Evolutionary conservation across 2,888 invertebrate genomes (phyloP).

Genomic region (Melanargia galathea): DNA sequence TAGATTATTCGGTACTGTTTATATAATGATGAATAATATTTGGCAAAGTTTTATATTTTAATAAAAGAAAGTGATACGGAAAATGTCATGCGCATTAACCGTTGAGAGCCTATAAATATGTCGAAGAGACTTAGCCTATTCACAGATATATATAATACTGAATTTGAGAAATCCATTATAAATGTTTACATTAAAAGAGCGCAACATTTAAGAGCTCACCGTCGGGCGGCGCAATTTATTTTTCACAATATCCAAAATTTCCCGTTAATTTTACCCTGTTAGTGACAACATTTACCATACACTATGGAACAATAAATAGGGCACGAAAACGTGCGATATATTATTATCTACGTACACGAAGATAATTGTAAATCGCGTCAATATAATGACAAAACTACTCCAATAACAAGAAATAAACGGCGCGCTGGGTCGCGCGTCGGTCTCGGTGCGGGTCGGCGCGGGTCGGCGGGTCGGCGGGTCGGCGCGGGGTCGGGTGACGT

Average conservation of each 20-base stretch:
- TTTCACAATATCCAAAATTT: conserved; percentile 35
- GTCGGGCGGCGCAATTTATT: conserved; percentile 27
- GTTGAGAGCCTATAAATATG: conserved; percentile 25
- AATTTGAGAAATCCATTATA: conserved; percentile 17
- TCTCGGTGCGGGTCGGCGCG: conserved; percentile 21
- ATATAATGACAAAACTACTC: conserved; percentile 53
- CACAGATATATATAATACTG: conserved; percentile 38
- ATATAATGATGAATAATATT: conserved; percentile 12
- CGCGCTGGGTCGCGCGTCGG: conserved; percentile 15
- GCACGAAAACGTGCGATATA: conserved; percentile 71
- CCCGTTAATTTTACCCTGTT: conserved; percentile 72
- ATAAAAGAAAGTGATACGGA: conserved; percentile 7
- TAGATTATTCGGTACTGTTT: conserved; percentile 16
- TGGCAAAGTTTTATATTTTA: conserved; percentile 16
- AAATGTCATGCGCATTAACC: conserved; percentile 16
- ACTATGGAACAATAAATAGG: conserved; percentile 61
- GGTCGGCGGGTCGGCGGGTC: conserved; percentile 24
- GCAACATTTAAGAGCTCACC: conserved; percentile 24
- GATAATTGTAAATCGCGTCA: conserved; percentile 54
- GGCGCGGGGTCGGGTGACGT: conserved; percentile 37
- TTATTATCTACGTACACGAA: conserved; percentile 51
- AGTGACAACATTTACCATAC: conserved; percentile 68
- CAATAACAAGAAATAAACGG: conserved; percentile 36
- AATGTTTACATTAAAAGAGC: conserved; percentile 20
- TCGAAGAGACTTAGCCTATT: conserved; percentile 30